These are phyloP conservation scores for Pangasius larnaudii DNA, from an alignment of 2,797 vertebrate species.

Conservation along the genomic window DNA sequence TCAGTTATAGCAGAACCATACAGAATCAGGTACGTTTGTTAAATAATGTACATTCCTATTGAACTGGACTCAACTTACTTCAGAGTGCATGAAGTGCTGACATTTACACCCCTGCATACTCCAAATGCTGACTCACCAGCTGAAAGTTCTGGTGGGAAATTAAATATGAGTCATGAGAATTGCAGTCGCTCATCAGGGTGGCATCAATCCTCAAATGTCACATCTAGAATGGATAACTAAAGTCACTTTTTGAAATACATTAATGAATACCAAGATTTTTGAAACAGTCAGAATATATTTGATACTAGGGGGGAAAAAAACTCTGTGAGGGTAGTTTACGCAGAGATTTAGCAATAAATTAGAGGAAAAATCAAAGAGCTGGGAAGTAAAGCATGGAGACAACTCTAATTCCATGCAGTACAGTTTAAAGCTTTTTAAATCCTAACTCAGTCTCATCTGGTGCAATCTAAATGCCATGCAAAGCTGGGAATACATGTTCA, in stretches of 20 bases:
- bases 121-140: not conserved
- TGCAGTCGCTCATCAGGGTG: not conserved
- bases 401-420: not conserved
- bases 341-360: not conserved
- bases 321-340: not conserved
- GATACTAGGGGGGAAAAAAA: not conserved
- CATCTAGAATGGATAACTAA: not conserved
- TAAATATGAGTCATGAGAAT: not conserved
- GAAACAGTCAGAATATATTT: not conserved
- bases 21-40: not conserved
- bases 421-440: not conserved
- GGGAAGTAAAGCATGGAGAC: not conserved
- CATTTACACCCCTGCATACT: not conserved
- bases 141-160: not conserved
- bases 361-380: not conserved
- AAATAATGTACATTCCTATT: not conserved
- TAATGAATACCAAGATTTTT: not conserved
- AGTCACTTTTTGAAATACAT: not conserved
- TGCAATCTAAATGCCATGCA: not conserved
- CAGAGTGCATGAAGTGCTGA: not conserved
- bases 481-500: not conserved
- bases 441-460: not conserved
- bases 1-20: not conserved
- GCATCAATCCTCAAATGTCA: not conserved
- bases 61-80: not conserved